phyloP scores from a whole-genome alignment of 2,797 vertebrate genomes.

The Zalophus californianus region DNA sequence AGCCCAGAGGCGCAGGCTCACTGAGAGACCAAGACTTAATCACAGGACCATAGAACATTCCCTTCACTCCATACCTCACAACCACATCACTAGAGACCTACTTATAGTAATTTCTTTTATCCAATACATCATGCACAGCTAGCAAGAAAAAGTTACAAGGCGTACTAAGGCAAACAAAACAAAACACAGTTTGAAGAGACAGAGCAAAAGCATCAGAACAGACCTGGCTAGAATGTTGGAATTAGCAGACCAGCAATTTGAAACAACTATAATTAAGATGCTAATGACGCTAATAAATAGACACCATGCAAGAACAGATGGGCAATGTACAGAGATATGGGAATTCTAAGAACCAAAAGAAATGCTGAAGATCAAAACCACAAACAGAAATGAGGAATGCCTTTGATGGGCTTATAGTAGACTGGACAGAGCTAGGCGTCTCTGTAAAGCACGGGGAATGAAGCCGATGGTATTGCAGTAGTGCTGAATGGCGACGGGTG shows the following conservation, averaged over 20 bases:
- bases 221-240: not conserved
- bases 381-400: not conserved
- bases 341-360: not conserved
- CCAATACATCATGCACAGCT: not conserved
- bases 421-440: not conserved
- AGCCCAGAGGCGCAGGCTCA: not conserved
- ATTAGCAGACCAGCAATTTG: not conserved
- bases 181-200: not conserved
- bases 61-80: not conserved
- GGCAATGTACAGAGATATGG: not conserved
- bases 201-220: not conserved
- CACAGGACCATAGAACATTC: not conserved
- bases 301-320: not conserved
- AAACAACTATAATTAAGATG: not conserved
- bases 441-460: not conserved
- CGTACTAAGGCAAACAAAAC: not conserved
- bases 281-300: not conserved
- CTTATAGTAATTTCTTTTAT: not conserved
- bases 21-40: not conserved
- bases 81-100: not conserved
- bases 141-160: not conserved
- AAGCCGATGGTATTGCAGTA: not conserved
- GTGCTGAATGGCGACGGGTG: not conserved
- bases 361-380: not conserved
- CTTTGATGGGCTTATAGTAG: not conserved